phyloP scores from a whole-genome alignment of 2,888 invertebrate genomes.

The Apotomis capreana region DNA sequence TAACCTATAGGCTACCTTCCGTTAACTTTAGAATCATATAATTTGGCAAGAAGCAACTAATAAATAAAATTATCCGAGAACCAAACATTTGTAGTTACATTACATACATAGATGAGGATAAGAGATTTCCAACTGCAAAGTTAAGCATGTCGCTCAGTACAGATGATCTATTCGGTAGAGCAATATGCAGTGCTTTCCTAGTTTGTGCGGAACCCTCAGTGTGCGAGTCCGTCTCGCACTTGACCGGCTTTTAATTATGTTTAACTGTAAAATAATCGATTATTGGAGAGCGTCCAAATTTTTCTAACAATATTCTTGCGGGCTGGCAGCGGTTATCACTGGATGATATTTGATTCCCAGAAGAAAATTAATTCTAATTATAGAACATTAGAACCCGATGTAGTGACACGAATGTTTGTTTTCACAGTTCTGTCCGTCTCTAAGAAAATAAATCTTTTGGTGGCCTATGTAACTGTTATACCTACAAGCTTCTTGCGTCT shows the following conservation, averaged over 20 bases:
- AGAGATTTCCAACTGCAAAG: too few species aligned
- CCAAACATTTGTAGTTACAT: too few species aligned
- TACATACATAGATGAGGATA: too few species aligned
- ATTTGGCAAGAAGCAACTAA: too few species aligned
- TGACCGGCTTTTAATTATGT: conserved; percentile 56
- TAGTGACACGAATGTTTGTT: conserved; percentile 42
- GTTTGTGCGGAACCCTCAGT: too few species aligned
- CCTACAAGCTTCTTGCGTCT: neutral
- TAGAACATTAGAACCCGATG: conserved; percentile 63
- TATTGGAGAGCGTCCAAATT: conserved; percentile 75
- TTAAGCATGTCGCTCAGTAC: too few species aligned
- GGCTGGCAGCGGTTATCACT: conserved; percentile 72
- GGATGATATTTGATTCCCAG: conserved; percentile 73
- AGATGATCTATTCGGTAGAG: too few species aligned
- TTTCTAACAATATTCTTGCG: conserved; percentile 66
- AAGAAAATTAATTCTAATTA: conserved; percentile 76
- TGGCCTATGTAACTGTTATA: neutral
- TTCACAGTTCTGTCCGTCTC: conserved; percentile 34
- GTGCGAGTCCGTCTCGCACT: too few species aligned
- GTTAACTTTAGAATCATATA: too few species aligned
- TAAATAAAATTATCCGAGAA: too few species aligned
- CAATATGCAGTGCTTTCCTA: too few species aligned
- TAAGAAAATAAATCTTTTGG: conserved; percentile 32
- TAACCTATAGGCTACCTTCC: too few species aligned
- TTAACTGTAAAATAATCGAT: conserved; percentile 76